Evolutionary conservation across 2,888 invertebrate species (phyloP), one percentile per base, ranked within the genome.

Genomic region (Trachelus stipa): DNA sequence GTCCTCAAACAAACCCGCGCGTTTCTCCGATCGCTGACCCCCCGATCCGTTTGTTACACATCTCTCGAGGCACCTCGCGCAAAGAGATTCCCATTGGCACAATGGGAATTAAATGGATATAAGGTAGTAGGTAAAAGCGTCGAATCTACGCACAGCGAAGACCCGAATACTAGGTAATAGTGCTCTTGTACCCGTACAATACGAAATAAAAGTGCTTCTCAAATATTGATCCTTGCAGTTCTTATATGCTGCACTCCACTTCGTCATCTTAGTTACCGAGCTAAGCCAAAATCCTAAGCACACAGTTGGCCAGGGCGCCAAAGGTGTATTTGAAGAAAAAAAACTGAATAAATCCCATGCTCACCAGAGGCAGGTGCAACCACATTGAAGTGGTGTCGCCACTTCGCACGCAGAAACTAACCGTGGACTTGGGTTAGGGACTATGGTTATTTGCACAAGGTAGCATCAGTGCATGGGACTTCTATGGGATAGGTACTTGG

Each of bases 21-120:
- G 81, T 81, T 81, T 82, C 79, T 80, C 81, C 83, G 86, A 85
- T 85, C 86, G 85, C 84, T 87, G 85, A 88, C 85, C 86, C 31
- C 79, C 78, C 84, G 83, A 85, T 87, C 83, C 85, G 83, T 82
- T 87, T 83, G 86, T 85, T 88, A 85, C 85, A 85, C 86, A 85
- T 87, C 83, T 83, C 77, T 69, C 68, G 33, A 56, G 56, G 56
- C 23, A 23, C 9, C 56, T 23, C 56, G 56, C 56, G 56, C 23
- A 56, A 56, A 2, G 56, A 23, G 56, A 56, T 23, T 56, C 56
- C 56, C 56, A 23, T 56, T 23, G 34, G 33, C 77, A 81, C 79
- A 81, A 80, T 81, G 74, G 73, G 31, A 79, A 82, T 81, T 80
- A 80, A 79, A 75, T 77, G 81, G 81, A 88, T 85, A 84, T 85